Base-by-base conservation (phyloP, 2,113 vertebrate genomes). In the Gallinago paraguaiae region DNA sequence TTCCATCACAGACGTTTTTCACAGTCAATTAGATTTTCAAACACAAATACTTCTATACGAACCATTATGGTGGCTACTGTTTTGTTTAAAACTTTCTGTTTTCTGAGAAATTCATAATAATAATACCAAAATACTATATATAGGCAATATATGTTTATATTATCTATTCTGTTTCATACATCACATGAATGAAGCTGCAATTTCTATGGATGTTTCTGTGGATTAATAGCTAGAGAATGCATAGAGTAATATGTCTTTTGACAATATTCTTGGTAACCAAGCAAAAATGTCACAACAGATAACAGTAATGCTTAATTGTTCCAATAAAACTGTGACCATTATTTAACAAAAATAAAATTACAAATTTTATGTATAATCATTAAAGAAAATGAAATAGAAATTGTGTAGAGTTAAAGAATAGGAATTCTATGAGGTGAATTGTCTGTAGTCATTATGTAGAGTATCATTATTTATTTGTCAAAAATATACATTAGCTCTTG, bases 101-200 rank as follows among this genome's bases (percentile, higher is more conserved):
- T 86, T 86, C n/a, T 61, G 19, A 41, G 15, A 33, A 78, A 48
- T 30, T 13, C 9, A 2, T 39, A 67, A 33, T 35, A 57, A 24
- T 56, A 65, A 37, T 51, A 69, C 13, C 7, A 28, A 68, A 35
- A 27, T 35, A 27, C 7, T 19, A 43, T 4, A 9, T 37, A 9
- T 35, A 43, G 7, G 35, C 17, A 48, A 43, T 2, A 7, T 50
- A 31, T 0, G 0, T 54, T 30, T 31, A 31, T 46, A 13, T 72
- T 15, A 17, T 6, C 13, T 30, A 7, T 28, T 43, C 14, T 3
- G 46, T 46, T 31, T 18, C 18, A 18, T 39, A 7, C 0, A 7
- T 37, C 27, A 43, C 5, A n/a, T 6, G 17, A 71, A 27, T 27
- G 5, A 27, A n/a, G 17, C 54, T 74, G 30, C 13, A 8, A 65